phyloP scores from a whole-genome alignment of 2,113 vertebrate species.

The Ceyx cyanopectus region DNA sequence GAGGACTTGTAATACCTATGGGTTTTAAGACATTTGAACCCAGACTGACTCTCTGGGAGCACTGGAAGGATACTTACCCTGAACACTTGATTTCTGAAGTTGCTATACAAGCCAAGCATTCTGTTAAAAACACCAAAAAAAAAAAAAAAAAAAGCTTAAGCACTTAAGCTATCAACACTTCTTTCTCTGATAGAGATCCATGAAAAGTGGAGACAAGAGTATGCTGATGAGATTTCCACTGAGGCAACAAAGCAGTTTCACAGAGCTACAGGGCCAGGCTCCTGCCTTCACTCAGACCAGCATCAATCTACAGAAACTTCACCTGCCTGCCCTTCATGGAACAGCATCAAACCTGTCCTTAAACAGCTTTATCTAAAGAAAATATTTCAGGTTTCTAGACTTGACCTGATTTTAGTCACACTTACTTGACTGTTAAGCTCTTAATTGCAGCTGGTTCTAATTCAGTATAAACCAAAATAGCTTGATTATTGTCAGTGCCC shows the following conservation, averaged over 20 bases:
- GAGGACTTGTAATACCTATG: not conserved
- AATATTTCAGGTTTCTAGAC: not conserved
- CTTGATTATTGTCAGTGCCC: not conserved
- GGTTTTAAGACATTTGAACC: not conserved
- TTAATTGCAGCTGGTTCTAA: slow-evolving; percentile 11
- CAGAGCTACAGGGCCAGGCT: not conserved
- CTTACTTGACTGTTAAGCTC: not conserved
- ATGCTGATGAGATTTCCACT: slow-evolving; percentile 19
- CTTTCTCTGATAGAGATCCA: slow-evolving; percentile 25
- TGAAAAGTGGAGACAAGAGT: slow-evolving; percentile 3
- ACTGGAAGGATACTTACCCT: not conserved
- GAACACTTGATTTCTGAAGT: slow-evolving; percentile 12
- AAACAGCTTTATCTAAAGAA: not conserved
- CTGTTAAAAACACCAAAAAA: slow-evolving; percentile 31
- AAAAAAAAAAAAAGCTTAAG: slow-evolving; percentile 15
- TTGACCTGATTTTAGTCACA: not conserved
- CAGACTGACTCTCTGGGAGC: slow-evolving; percentile 20
- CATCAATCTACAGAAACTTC: not conserved
- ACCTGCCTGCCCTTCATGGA: not conserved
- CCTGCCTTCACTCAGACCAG: not conserved
- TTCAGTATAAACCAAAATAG: not conserved
- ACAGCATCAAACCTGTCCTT: not conserved
- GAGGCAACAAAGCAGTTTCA: not conserved
- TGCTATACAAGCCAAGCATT: not conserved
- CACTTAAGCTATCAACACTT: slow-evolving; percentile 18